These are phyloP conservation scores for Melanchra persicariae DNA, from an alignment of 2,888 invertebrate genomes.

Conservation along the genomic window DNA sequence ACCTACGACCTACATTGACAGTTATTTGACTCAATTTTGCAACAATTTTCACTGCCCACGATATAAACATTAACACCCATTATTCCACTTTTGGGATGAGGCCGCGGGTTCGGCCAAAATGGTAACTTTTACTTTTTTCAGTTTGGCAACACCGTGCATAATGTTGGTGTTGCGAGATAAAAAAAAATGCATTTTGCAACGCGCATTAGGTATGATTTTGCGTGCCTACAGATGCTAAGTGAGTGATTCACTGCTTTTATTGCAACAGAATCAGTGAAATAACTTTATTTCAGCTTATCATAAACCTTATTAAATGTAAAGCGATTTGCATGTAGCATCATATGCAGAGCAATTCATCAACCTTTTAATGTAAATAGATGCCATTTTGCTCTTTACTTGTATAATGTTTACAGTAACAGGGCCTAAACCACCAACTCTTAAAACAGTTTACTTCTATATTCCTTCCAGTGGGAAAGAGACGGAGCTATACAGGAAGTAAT, in stretches of 20 bases:
- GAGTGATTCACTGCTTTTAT: slow-evolving; percentile 11
- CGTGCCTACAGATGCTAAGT: slow-evolving; percentile 2
- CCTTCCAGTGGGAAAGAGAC: no score
- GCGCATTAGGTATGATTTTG: slow-evolving; percentile 33
- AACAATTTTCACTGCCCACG: slow-evolving; percentile 42
- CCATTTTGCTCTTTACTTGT: no score
- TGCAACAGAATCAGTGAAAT: not conserved
- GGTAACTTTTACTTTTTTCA: slow-evolving; percentile 63
- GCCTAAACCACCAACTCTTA: no score
- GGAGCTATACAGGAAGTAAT: no score
- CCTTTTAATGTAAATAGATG: no score
- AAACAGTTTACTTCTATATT: no score
- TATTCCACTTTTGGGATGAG: slow-evolving; percentile 40
- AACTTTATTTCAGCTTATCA: not conserved
- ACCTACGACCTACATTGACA: slow-evolving; percentile 20
- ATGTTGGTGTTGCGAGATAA: slow-evolving; percentile 44
- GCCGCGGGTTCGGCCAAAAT: slow-evolving; percentile 22
- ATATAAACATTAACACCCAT: slow-evolving; percentile 34
- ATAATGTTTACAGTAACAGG: no score
- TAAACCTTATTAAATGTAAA: not conserved
- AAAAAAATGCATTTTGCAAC: slow-evolving; percentile 53
- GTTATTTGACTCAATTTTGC: slow-evolving; percentile 40
- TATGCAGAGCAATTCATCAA: not conserved
- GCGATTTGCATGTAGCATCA: not conserved
- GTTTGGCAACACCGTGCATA: slow-evolving; percentile 53